Conservation (phyloP, 2,113 vertebrate species). For the Poeciliopsis retropinna region DNA sequence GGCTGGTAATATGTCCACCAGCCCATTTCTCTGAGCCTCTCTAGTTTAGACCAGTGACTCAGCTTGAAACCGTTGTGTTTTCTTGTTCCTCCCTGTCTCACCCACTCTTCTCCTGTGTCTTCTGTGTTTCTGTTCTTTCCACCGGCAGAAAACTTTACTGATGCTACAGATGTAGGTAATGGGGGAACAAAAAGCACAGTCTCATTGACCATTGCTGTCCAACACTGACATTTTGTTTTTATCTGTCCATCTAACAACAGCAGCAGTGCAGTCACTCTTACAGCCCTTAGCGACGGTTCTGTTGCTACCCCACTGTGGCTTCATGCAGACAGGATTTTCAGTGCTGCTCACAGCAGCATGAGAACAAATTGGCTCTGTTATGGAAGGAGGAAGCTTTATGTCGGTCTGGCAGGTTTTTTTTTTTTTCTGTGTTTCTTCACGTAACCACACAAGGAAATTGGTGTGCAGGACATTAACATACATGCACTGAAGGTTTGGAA, state of each 20-base stretch:
- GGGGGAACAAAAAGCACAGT: constrained; percentile 59
- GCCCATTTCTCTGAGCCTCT: no score
- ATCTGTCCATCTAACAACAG: constrained; percentile 6
- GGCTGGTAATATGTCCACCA: no score
- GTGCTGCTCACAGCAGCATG: neutral
- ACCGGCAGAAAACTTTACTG: constrained; percentile 89
- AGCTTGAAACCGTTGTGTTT: neutral
- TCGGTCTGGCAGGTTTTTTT: neutral
- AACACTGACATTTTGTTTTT: constrained; percentile 4
- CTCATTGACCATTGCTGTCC: constrained; percentile 25
- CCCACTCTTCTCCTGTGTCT: constrained; percentile 37
- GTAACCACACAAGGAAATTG: no score
- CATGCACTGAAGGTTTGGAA: no score
- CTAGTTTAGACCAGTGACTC: neutral
- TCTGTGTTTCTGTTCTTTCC: constrained; percentile 63
- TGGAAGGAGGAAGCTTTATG: neutral
- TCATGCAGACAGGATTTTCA: neutral
- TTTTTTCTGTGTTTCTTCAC: neutral
- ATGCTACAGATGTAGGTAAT: constrained; percentile 85
- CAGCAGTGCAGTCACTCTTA: constrained; percentile 59
- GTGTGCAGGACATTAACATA: no score
- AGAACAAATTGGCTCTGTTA: neutral
- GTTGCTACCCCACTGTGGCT: neutral
- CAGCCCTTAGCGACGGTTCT: neutral
- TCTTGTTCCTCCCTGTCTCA: constrained; percentile 15